phyloP scores from a whole-genome alignment of 2,797 vertebrate genomes.

The Eidolon dupreanum region DNA sequence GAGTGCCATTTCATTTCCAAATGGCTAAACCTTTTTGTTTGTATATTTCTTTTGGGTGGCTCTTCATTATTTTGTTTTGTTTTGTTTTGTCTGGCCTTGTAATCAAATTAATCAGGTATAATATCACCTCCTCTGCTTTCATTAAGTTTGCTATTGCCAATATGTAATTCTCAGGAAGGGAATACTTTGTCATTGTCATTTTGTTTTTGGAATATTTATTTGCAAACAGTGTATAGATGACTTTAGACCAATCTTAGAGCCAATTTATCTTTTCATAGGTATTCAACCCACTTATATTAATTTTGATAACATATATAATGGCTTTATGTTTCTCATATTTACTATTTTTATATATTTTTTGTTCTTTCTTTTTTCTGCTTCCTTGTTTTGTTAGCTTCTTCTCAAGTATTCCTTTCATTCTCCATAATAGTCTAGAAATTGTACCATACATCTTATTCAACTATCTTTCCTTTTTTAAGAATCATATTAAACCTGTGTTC shows the following conservation, averaged over 20 bases:
- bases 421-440: not conserved
- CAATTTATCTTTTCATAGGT: not conserved
- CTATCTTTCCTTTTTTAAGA: not conserved
- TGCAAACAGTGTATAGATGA: not conserved
- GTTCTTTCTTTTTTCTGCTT: not conserved
- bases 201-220: not conserved
- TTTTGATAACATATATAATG: not conserved
- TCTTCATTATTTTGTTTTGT: not conserved
- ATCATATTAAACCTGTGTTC: not conserved
- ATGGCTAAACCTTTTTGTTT: not conserved
- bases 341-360: not conserved
- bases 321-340: constrained; percentile 31
- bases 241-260: not conserved
- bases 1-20: not conserved
- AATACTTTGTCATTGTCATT: not conserved
- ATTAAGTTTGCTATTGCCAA: not conserved
- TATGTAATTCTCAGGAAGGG: not conserved
- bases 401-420: not conserved
- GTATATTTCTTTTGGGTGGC: not conserved
- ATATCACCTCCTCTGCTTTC: not conserved
- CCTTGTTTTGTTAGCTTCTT: not conserved
- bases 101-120: not conserved
- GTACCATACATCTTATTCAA: not conserved
- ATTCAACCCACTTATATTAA: not conserved
- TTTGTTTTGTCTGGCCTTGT: not conserved